These are phyloP conservation scores for Netelia virgata DNA, from an alignment of 2,888 invertebrate genomes.

Conservation along the genomic window DNA sequence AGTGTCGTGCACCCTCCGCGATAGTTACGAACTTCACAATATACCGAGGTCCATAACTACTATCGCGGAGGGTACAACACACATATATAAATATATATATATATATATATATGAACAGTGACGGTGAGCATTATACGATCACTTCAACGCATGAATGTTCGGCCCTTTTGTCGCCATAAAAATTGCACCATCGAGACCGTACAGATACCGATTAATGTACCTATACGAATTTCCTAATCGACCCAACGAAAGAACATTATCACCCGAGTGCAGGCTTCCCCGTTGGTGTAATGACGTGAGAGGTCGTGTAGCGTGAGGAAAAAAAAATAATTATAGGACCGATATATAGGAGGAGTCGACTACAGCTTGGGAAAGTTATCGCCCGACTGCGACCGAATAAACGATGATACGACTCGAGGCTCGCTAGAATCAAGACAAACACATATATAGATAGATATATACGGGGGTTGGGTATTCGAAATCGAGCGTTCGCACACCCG, in stretches of 20 bases:
- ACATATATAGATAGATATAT: neutral
- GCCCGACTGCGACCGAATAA: constrained; percentile 36
- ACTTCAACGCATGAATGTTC: neutral
- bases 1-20: constrained; percentile 28
- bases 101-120: neutral
- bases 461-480: neutral
- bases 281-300: neutral
- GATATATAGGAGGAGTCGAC: constrained; percentile 75
- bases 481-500: constrained; percentile 42
- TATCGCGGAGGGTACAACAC: neutral
- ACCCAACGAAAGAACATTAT: constrained; percentile 17
- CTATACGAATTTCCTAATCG: constrained; percentile 35
- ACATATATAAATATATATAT: neutral
- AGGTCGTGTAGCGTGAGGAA: neutral
- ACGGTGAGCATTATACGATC: constrained; percentile 8
- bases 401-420: constrained; percentile 38
- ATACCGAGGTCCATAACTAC: constrained; percentile 6
- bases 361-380: constrained; percentile 78
- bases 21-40: constrained; percentile 39
- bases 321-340: constrained; percentile 28
- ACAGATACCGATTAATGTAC: constrained; percentile 12
- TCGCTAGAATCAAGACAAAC: constrained; percentile 29
- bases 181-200: constrained; percentile 5
- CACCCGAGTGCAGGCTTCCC: neutral
- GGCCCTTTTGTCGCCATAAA: constrained; percentile 20